These are phyloP conservation scores for Caenorhabditis inopinata DNA, from an alignment of 1,140 invertebrate genomes.

Conservation along the genomic window DNA sequence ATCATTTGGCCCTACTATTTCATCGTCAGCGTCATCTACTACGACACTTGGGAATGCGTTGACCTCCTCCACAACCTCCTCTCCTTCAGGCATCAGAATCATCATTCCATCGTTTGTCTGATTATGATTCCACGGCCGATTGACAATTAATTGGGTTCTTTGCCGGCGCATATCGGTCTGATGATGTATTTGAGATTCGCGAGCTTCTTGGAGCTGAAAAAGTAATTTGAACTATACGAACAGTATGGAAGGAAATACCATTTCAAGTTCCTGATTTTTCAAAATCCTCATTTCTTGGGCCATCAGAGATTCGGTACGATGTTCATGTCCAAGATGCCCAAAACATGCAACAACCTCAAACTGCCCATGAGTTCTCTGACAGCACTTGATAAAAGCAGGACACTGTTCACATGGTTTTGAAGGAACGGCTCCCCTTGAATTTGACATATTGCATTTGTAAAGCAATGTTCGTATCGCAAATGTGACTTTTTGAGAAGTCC, in stretches of 20 bases:
- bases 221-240: too few relatives aligned
- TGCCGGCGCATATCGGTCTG: not conserved
- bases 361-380: not conserved
- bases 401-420: slow-evolving; percentile 3
- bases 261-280: not conserved
- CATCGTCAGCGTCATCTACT: not conserved
- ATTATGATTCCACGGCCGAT: not conserved
- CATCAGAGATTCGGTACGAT: not conserved
- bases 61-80: not conserved
- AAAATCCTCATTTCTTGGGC: not conserved
- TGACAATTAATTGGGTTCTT: not conserved
- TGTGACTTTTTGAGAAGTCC: not conserved
- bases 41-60: not conserved
- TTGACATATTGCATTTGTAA: not conserved
- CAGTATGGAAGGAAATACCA: too few relatives aligned
- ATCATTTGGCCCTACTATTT: not conserved
- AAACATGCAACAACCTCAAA: not conserved
- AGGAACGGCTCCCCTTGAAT: not conserved
- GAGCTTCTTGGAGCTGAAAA: too few relatives aligned
- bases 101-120: not conserved
- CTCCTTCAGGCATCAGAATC: not conserved
- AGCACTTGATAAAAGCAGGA: not conserved
- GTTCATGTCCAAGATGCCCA: not conserved
- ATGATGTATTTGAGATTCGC: not conserved
- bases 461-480: not conserved